Percentiles rank a stretch among this genome's conserved stretches.
phyloP scores from a whole-genome alignment of 2,113 vertebrate species.

The Lanius ludovicianus region DNA sequence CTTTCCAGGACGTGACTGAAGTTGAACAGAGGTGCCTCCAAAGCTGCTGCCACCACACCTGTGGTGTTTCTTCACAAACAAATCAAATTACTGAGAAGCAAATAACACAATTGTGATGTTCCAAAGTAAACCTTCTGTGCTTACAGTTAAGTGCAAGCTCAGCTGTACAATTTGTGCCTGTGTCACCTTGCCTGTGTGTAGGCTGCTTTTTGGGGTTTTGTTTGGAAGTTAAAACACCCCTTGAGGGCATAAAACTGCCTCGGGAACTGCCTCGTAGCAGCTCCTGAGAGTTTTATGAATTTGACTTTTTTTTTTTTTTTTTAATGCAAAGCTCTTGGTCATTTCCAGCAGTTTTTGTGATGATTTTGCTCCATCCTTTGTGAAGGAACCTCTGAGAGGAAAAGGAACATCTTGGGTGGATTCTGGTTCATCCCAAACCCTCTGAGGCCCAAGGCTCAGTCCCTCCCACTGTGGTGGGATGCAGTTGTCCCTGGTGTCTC shows the following conservation, averaged over 20 bases:
- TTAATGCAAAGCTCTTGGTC: background rate
- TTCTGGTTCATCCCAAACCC: background rate
- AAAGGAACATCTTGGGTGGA: background rate
- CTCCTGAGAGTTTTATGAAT: background rate
- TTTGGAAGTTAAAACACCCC: background rate
- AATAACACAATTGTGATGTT: background rate
- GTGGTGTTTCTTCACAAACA: background rate
- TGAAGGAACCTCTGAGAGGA: background rate
- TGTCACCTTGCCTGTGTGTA: too few relatives aligned
- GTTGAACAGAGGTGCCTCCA: background rate
- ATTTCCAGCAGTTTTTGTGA: background rate
- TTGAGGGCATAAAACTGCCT: background rate
- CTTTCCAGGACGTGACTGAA: background rate
- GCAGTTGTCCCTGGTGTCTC: background rate
- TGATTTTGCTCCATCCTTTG: background rate
- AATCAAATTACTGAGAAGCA: background rate
- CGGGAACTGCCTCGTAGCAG: background rate
- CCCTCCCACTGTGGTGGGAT: background rate
- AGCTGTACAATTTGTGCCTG: background rate
- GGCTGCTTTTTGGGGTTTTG: background rate
- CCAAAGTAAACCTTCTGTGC: background rate
- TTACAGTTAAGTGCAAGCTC: fast-evolving
- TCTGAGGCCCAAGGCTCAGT: background rate
- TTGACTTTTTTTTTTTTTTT: background rate
- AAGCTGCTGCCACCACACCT: background rate